These are phyloP conservation scores for Ichneumon xanthorius DNA, from an alignment of 2,888 invertebrate genomes.

Conservation along the genomic window DNA sequence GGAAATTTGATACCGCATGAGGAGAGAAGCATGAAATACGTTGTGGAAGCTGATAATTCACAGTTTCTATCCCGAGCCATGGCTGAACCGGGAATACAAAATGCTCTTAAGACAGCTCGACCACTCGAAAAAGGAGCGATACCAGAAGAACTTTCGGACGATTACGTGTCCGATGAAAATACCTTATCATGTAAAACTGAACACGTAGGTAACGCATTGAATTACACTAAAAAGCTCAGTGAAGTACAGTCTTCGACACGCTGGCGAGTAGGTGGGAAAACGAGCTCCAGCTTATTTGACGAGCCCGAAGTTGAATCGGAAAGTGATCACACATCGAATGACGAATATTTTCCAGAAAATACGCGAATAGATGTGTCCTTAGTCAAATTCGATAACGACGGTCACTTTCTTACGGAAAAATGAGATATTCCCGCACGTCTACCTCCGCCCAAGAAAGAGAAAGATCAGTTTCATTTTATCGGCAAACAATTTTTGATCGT, in stretches of 20 bases:
- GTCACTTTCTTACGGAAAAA: constrained; percentile 7
- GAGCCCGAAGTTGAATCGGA: neutral
- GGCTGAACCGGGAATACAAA: neutral
- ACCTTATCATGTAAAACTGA: neutral
- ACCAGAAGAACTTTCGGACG: neutral
- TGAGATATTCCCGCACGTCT: constrained; percentile 2
- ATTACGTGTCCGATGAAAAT: neutral
- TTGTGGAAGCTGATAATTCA: neutral
- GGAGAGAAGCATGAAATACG: no score
- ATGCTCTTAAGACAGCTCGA: neutral
- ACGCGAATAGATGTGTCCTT: constrained; percentile 9
- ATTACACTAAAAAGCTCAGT: neutral
- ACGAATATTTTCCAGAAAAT: neutral
- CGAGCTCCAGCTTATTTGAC: neutral
- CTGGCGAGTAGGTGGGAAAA: constrained; percentile 5
- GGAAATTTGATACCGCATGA: no score
- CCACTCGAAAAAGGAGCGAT: neutral
- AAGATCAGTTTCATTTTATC: constrained; percentile 8
- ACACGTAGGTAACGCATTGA: neutral
- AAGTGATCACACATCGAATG: neutral
- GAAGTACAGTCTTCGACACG: neutral
- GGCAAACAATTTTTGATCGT: constrained; percentile 14
- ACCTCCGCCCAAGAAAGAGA: constrained; percentile 9
- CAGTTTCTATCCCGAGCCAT: neutral
- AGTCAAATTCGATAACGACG: constrained; percentile 9